Evolutionary conservation across 2,113 vertebrate genomes (phyloP), one percentile per base, ranked within the genome.

Genomic region (Vulpes lagopus): DNA sequence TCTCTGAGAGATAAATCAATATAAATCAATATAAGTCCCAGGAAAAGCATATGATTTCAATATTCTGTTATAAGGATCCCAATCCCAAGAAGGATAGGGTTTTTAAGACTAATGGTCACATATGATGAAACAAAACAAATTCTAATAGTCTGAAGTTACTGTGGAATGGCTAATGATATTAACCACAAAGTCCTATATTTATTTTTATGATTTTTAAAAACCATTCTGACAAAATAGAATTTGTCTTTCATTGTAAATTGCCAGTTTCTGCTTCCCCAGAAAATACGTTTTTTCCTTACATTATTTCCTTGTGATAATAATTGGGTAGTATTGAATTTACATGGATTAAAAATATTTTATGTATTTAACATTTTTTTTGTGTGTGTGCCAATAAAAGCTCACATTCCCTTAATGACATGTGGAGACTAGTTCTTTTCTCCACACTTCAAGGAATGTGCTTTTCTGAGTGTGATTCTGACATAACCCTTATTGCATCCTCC

Each of bases 271-370:
- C 10, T 88, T 82, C 85, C 27, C 10, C 57, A 53, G 55, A 64
- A 84, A 95, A 65, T 35, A 32, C 2, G 4, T 87, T 80, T 22
- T 67, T 15, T 60, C 32, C 12, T 82, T 82, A 27, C 4, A 92
- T 74, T 53, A 92, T 93, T 90, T 93, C 38, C 30, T 78, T 67
- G 1, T 57, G 30, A 59, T 32, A 85, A 53, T 27, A 96, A 89
- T 27, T 73, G 15, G 38, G 16, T 30, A 57, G 60, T 64, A 85
- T 5, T 82, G 38, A 49, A 65, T 95, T 81, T 27, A 7, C 25
- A 95, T 49, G 53, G 19, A 71, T 82, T 94, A 85, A 91, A 94
- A 55, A 22, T 71, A 19, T 60, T 94, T 91, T 92, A 84, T 3
- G 79, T 96, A 80, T 85, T 4, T 91, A 71, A 62, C 80, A 14